Evolutionary conservation across 1,140 invertebrate species (phyloP), one percentile per base, ranked within the genome.

Genomic region (Drosophila burlai): DNA sequence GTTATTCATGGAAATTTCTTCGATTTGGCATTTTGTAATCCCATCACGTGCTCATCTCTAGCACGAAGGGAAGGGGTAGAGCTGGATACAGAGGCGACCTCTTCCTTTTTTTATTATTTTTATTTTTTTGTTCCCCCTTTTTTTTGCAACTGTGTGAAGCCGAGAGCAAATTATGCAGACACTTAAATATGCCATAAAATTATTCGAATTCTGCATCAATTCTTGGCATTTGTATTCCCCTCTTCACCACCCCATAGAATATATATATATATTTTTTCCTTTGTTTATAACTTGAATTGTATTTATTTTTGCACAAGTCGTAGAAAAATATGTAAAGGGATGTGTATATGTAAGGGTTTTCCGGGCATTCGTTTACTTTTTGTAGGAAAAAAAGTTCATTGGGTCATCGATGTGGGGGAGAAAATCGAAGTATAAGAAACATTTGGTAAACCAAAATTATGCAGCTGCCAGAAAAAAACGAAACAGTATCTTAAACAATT

Each of bases 131-230:
- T n/a, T 49, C 10, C 7, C 26, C 16, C 47, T n/a, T 26, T 54
- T 55, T 57, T 57, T 57, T 72, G 59, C 59, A 64, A 64, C 43
- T 64, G 60, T 36, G 58, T 36, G 58, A 71, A 57, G 54, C 64
- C 65, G 58, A 78, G 65, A 81, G 61, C 83, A 89, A 80, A 81
- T 87, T 90, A 84, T 84, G 81, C 85, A 84, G 81, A 73, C 84
- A 81, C 77, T 89, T 81, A 90, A 89, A 81, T 90, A 84, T 90
- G 85, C 78, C 84, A 90, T 90, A 72, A 84, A 89, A 85, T 89
- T 89, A 90, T 89, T 90, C 61, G 69, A 81, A 78, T 90, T 81
- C 78, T 76, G 81, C 78, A 84, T 71, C 78, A 81, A 89, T 84
- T 80, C 68, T 80, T 79, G 47, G 61, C 68, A 80, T 74, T 73